A percentile compares a stretch with the other conserved stretches of the same genome.
Evolutionary conservation across 2,888 invertebrate genomes (phyloP).

Genomic region (Eulithis prunata): DNA sequence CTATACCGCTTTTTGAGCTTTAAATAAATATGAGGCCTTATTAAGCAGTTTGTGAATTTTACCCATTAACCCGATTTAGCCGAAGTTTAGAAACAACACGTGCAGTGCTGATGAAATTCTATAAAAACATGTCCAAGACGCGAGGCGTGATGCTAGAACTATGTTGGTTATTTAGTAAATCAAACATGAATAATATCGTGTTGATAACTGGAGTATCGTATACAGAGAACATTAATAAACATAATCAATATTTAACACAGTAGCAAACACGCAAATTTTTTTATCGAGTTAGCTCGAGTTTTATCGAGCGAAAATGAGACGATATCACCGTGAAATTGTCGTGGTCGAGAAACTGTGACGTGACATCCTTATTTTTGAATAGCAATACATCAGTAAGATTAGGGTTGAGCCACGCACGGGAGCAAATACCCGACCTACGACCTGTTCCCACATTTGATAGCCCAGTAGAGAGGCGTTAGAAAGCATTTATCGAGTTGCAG

Average conservation of each 20-base stretch:
- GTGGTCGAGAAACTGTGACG: conserved; percentile 30
- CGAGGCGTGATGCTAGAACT: no score
- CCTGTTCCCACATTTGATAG: conserved; percentile 69
- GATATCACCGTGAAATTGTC: conserved; percentile 32
- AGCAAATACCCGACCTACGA: conserved; percentile 71
- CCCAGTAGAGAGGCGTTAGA: conserved; percentile 63
- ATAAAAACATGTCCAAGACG: no score
- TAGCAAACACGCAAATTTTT: conserved; percentile 27
- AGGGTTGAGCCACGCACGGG: conserved; percentile 51
- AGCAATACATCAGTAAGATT: conserved; percentile 56
- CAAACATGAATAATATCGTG: conserved; percentile 12
- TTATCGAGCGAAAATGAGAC: conserved; percentile 30
- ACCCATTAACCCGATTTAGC: no score
- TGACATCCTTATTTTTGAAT: conserved; percentile 47
- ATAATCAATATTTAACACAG: conserved; percentile 23
- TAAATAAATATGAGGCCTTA: no score
- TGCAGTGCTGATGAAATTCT: no score
- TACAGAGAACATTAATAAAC: conserved; percentile 23
- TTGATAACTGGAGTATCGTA: conserved; percentile 6
- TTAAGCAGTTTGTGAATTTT: no score
- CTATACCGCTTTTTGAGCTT: no score
- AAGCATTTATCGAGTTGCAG: conserved; percentile 62
- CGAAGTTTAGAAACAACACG: no score
- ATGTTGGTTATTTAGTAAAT: background rate
- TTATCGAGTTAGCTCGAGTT: no score